Evolutionary conservation across 1,140 invertebrate species (phyloP), one percentile per base, ranked within the genome.

Genomic region (Papilio machaon): DNA sequence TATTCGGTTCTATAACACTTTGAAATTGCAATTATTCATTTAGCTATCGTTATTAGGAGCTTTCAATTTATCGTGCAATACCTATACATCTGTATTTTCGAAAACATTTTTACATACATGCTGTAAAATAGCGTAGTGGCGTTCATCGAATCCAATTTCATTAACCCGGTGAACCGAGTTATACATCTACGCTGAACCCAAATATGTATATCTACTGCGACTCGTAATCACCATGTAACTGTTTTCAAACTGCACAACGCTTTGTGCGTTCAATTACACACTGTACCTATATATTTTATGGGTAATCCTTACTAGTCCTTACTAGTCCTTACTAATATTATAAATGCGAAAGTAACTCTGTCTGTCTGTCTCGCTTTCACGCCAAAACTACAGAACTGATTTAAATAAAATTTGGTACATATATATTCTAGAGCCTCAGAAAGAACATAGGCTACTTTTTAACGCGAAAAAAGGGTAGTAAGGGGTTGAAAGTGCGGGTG

Each of bases 61-160:
- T 58, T 58, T 58, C n/a, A 19, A 58, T 58, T 19, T 19, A 19
- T 58, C 8, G 17, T 19, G 54, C 2, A 9, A n/a, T 58, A 19
- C 4, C n/a, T 58, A 60, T 9, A 60, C 38, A 15, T 70, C 23
- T 30, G 35, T 35, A 30, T 70, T 70, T 70, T 19, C 6, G 23
- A 19, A 19, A 73, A 46, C 9, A 73, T 19, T 73, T 17, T 47
- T 46, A 73, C 30, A 23, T 46, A 74, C 11, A 5, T 46, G 19
- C 7, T 47, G 46, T 38, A 47, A 47, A 46, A 74, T 47, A 74
- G 73, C 38, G 38, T 17, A 74, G 46, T 47, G 19, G 38, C 17
- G 30, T n/a, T 74, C 46, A 74, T 74, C 73, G n/a, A 76, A 76
- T 52, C 74, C 74, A 76, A 76, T 76, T 76, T 76, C 46, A 76